Conservation (phyloP, 2,888 invertebrate species). For the Strigamia crassipes region DNA sequence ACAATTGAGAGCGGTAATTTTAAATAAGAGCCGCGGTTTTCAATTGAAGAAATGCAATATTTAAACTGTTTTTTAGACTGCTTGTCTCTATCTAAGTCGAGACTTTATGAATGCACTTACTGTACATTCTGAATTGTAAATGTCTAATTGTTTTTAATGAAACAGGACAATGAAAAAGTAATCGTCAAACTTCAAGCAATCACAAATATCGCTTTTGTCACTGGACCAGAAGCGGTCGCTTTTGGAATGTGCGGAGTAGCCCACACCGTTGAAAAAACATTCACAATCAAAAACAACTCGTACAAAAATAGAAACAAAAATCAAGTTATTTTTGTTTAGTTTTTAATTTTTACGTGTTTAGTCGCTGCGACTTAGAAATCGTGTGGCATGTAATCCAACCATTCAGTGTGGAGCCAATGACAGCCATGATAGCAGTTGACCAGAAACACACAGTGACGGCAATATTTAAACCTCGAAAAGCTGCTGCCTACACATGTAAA, state of each 20-base stretch:
- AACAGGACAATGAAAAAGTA: background rate
- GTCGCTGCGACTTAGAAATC: background rate
- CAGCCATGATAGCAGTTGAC: background rate
- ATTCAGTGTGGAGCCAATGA: background rate
- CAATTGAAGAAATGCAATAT: no score
- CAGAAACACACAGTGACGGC: background rate
- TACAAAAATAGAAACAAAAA: background rate
- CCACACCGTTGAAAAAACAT: background rate
- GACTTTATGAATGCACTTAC: no score
- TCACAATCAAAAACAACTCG: slow-evolving; percentile 1
- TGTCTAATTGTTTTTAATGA: background rate
- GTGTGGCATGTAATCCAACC: background rate
- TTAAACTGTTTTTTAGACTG: no score
- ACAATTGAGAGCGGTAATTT: no score
- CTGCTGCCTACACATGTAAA: background rate
- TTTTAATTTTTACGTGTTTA: no score
- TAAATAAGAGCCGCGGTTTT: no score
- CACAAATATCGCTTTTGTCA: background rate
- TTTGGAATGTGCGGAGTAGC: background rate
- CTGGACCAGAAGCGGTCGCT: background rate
- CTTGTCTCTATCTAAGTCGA: no score
- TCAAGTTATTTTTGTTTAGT: no score
- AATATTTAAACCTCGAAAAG: background rate
- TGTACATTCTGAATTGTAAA: no score
- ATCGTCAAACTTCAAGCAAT: background rate